These are phyloP conservation scores for Cydia strobilella DNA, from an alignment of 1,140 invertebrate genomes.

Conservation along the genomic window DNA sequence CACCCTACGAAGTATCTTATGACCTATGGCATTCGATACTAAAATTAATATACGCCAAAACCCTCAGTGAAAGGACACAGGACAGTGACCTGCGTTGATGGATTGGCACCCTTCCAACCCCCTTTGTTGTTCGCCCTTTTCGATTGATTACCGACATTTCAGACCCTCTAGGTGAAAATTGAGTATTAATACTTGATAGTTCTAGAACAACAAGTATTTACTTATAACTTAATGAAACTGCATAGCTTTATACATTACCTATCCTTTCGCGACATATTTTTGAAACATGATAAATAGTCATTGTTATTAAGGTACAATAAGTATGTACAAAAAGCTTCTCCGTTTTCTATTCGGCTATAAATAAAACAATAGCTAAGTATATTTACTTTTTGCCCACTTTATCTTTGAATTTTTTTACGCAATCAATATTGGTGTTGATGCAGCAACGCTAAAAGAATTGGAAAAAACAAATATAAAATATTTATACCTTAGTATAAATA, in stretches of 20 bases:
- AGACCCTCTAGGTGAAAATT: slow-evolving; percentile 48
- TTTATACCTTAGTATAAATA: slow-evolving; percentile 2
- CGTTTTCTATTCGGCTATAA: no score
- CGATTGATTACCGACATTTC: slow-evolving; percentile 74
- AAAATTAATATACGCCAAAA: slow-evolving; percentile 66
- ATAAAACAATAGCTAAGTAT: no score
- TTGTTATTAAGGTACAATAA: no score
- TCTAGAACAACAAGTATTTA: not conserved
- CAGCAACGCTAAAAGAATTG: no score
- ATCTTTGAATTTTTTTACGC: no score
- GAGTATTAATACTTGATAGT: slow-evolving; percentile 14
- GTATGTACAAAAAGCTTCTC: no score
- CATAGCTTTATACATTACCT: no score
- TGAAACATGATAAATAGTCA: no score
- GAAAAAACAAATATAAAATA: not conserved
- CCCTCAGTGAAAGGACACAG: slow-evolving; percentile 54
- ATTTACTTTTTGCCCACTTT: no score
- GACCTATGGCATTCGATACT: slow-evolving; percentile 48
- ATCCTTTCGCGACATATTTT: no score
- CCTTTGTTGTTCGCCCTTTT: slow-evolving; percentile 64
- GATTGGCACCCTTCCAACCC: slow-evolving; percentile 55
- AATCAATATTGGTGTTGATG: no score
- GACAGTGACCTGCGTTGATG: slow-evolving; percentile 62
- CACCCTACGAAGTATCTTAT: slow-evolving; percentile 25
- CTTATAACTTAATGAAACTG: not conserved